A percentile compares a stretch with the other conserved stretches of the same genome.
Evolutionary conservation across 1,140 invertebrate genomes (phyloP).

Genomic region (Hormaphis cornu): DNA sequence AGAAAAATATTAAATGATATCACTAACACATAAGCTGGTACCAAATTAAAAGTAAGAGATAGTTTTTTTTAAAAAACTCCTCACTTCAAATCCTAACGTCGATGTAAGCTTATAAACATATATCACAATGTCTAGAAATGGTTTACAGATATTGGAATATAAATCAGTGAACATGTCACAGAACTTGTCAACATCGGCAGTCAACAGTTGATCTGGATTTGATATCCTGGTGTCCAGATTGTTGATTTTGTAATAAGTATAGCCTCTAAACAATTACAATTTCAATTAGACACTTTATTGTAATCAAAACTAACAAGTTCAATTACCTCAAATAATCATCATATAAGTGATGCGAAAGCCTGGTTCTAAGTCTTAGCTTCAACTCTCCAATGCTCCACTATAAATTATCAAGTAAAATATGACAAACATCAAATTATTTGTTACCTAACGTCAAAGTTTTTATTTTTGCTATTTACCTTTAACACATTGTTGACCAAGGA

Average conservation of each 20-base stretch:
- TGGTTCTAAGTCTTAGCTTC: constrained; percentile 80
- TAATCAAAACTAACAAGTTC: not conserved
- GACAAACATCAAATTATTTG: not conserved
- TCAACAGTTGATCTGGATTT: constrained; percentile 88
- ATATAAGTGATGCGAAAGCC: constrained; percentile 77
- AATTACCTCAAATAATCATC: constrained; percentile 86
- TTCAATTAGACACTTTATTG: not conserved
- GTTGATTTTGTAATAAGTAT: constrained; percentile 95
- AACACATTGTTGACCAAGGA: constrained; percentile 85
- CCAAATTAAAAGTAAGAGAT: not conserved
- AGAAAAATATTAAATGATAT: constrained; percentile 36
- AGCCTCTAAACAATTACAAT: constrained; percentile 57
- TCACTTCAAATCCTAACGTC: constrained; percentile 54
- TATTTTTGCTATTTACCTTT: constrained; percentile 49
- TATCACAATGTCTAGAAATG: constrained; percentile 84
- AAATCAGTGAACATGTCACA: constrained; percentile 88
- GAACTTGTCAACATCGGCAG: constrained; percentile 95
- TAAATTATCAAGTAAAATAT: constrained; percentile 32
- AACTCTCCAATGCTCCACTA: constrained; percentile 85
- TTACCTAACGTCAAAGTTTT: not conserved
- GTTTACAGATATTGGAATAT: constrained; percentile 97
- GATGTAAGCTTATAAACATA: constrained; percentile 85
- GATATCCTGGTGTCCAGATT: constrained; percentile 90
- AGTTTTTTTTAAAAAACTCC: not conserved
- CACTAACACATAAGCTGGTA: not conserved